phyloP scores from a whole-genome alignment of 2,113 vertebrate species.

The Gnathonemus echidnorhynchus region DNA sequence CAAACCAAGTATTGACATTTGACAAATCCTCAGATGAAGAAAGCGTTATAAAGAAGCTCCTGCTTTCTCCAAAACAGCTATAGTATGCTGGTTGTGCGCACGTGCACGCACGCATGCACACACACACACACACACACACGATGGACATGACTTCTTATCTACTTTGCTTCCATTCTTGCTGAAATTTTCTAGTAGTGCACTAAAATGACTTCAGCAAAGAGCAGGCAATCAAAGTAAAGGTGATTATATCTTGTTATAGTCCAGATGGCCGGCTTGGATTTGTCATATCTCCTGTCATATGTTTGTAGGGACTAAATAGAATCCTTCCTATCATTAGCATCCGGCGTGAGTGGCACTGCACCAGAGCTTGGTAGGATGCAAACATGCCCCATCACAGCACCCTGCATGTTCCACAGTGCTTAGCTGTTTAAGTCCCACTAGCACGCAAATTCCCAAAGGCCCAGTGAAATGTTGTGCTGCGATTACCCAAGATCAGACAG shows the following conservation, averaged over 20 bases:
- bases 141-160: background rate
- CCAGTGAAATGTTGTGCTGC: background rate
- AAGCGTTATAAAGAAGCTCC: background rate
- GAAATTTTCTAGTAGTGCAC: background rate
- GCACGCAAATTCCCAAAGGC: background rate
- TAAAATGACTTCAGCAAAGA: background rate
- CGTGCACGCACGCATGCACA: background rate
- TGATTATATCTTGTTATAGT: constrained; percentile 3
- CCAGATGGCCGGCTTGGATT: background rate
- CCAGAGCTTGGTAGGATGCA: background rate
- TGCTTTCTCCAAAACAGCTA: background rate
- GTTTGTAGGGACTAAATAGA: background rate
- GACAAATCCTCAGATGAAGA: background rate
- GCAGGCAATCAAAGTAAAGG: background rate
- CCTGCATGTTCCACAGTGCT: background rate
- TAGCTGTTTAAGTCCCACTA: background rate
- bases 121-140: background rate
- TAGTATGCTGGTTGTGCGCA: background rate
- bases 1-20: background rate
- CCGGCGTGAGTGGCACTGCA: background rate
- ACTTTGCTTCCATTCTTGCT: background rate
- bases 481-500: background rate
- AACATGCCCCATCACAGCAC: background rate
- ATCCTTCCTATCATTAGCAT: background rate
- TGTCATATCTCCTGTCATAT: constrained; percentile 14